Conservation (phyloP, 2,113 vertebrate species). For the Passerina amoena region DNA sequence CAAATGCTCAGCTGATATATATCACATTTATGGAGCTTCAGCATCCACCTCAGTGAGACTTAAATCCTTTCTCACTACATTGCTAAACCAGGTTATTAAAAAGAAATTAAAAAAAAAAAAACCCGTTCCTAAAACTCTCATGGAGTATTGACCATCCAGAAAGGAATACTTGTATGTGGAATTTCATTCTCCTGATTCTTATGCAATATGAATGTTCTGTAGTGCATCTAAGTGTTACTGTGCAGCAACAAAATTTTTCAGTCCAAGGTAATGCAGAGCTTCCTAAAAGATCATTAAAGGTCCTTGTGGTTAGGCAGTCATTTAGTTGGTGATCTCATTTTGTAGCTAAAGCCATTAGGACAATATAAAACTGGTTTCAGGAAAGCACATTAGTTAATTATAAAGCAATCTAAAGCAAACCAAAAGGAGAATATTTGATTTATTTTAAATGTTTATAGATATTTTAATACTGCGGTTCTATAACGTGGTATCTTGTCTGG, state of each 20-base stretch:
- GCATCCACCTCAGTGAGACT: neutral
- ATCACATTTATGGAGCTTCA: neutral
- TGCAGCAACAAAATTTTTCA: neutral
- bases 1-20: neutral
- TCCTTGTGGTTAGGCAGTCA: neutral
- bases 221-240: neutral
- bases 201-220: neutral
- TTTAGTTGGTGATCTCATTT: conserved; percentile 36
- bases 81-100: neutral
- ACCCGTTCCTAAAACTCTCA: neutral
- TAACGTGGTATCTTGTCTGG: neutral
- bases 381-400: conserved; percentile 62
- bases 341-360: conserved; percentile 54
- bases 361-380: conserved; percentile 46
- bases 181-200: neutral
- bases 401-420: conserved; percentile 57
- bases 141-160: neutral
- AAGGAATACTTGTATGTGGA: neutral
- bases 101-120: neutral
- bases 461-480: neutral
- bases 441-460: conserved; percentile 50
- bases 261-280: neutral
- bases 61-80: neutral
- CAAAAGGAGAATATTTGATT: conserved; percentile 53
- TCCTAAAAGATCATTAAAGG: conserved; percentile 4